Evolutionary conservation across 2,888 invertebrate genomes (phyloP).

Genomic region (Rhagophthalmus giganteus): DNA sequence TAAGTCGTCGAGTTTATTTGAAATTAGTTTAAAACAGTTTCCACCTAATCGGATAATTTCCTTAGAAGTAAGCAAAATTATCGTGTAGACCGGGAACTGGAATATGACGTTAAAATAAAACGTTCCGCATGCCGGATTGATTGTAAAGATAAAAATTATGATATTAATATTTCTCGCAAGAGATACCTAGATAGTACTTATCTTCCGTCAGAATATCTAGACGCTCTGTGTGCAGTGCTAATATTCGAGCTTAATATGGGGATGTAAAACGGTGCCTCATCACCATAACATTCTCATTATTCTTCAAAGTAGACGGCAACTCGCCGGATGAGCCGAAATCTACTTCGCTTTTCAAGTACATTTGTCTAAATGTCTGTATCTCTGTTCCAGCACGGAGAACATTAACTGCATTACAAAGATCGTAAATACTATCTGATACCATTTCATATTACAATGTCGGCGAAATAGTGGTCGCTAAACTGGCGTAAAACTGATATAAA

Average conservation of each 20-base stretch:
- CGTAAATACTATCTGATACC: slow-evolving; percentile 43
- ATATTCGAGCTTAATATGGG: slow-evolving; percentile 51
- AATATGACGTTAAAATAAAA: not conserved
- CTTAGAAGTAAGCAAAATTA: too few species aligned
- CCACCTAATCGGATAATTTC: too few species aligned
- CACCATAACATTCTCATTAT: slow-evolving; percentile 56
- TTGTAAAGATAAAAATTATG: not conserved
- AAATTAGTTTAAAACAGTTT: too few species aligned
- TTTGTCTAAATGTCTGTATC: slow-evolving; percentile 47
- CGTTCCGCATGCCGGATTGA: too few species aligned
- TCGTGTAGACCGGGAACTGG: too few species aligned
- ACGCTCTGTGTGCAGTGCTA: slow-evolving; percentile 43
- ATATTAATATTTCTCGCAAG: too few species aligned
- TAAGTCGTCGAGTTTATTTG: too few species aligned
- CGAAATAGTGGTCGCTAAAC: slow-evolving; percentile 37
- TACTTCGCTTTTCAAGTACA: slow-evolving; percentile 44
- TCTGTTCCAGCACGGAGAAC: slow-evolving; percentile 43
- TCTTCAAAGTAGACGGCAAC: slow-evolving; percentile 43
- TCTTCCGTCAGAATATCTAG: slow-evolving; percentile 46
- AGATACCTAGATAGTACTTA: too few species aligned
- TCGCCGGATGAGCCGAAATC: slow-evolving; percentile 44
- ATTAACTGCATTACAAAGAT: slow-evolving; percentile 44
- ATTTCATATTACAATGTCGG: slow-evolving; percentile 39
- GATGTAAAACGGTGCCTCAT: slow-evolving; percentile 51
- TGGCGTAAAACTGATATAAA: slow-evolving; percentile 41